Percentiles rank a stretch among this genome's conserved stretches.
Evolutionary conservation across 2,797 vertebrate genomes (phyloP).

Genomic region (Mus minutoides): DNA sequence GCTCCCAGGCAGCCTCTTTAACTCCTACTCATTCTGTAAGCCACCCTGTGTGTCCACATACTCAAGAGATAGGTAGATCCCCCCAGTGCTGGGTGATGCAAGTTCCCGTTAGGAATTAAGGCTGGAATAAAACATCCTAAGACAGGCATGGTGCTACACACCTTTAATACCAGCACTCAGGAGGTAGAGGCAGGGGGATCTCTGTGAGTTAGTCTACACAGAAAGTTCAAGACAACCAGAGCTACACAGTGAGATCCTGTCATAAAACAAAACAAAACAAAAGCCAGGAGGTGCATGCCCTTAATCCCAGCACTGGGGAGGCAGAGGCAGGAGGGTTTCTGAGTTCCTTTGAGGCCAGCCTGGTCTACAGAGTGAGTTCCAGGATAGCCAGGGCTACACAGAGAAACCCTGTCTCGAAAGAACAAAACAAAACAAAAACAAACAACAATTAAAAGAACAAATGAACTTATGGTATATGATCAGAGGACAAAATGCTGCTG

Average conservation of each 20-base stretch:
- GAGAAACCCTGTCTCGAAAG: neutral
- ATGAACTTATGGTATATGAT: neutral
- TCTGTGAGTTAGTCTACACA: neutral
- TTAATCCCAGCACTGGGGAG: neutral
- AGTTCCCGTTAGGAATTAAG: neutral
- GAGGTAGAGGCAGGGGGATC: neutral
- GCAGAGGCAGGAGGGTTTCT: neutral
- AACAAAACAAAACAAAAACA: neutral
- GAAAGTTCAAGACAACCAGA: neutral
- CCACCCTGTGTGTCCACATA: fast-evolving
- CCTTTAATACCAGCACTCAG: neutral
- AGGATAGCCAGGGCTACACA: neutral
- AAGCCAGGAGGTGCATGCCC: neutral
- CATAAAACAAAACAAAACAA: neutral
- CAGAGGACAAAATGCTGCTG: fast-evolving
- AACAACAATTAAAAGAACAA: neutral
- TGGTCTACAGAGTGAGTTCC: neutral
- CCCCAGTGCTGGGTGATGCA: neutral
- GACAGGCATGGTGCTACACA: neutral
- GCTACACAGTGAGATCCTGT: neutral
- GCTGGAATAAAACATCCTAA: neutral
- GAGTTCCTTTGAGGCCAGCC: neutral
- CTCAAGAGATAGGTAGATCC: too few species aligned
- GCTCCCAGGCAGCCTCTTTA: neutral
- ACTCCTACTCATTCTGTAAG: neutral